Base-by-base conservation (phyloP, 2,797 vertebrate species). In the Pipistrellus pipistrellus region DNA sequence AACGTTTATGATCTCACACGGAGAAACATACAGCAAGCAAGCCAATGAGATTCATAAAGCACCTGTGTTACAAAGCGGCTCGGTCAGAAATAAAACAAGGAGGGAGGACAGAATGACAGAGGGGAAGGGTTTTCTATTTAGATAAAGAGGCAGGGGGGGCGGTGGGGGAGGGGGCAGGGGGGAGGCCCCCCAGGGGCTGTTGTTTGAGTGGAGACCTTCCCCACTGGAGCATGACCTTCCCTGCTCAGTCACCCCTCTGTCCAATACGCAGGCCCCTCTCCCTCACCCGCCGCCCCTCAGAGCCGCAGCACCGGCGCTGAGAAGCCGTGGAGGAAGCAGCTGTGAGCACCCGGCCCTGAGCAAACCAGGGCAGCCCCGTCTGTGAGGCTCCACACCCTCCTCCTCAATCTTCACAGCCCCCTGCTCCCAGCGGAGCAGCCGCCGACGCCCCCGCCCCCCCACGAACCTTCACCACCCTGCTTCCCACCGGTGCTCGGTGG, bases 361-460 rank as follows among this genome's bases (percentile, higher is more conserved):
- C 12, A 0, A 25, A 12, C 10, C 15, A 1, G 0, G 6, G 46
- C 44, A 25, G 59, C 12, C 35, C 68, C 0, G 0, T n/a, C 1
- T 6, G 41, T 27, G 73, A n/a, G 21, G 8, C 44, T 20, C 23
- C n/a, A 27, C 25, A 53, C 84, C 82, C 3, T 14, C 46, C 46
- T 59, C 51, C 12, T 23, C 15, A 6, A 8, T n/a, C 62, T 17
- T 3, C 62, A 64, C 6, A 4, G 13, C 23, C 9, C 0, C 17
- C 53, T 57, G 44, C 12, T 21, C n/a, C 14, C 15, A 9, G 18
- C 0, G 1, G 12, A 21, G 17, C 15, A 66, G 18, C 32, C 27
- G 6, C 5, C 1, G 5, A 5, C 25, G 53, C 81, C 82, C 3
- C 3, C 20, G 2, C 1, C 4, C 17, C 25, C 80, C 46, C 30